Conservation (phyloP, 2,888 invertebrate genomes). For the Lycophotia porphyrea region DNA sequence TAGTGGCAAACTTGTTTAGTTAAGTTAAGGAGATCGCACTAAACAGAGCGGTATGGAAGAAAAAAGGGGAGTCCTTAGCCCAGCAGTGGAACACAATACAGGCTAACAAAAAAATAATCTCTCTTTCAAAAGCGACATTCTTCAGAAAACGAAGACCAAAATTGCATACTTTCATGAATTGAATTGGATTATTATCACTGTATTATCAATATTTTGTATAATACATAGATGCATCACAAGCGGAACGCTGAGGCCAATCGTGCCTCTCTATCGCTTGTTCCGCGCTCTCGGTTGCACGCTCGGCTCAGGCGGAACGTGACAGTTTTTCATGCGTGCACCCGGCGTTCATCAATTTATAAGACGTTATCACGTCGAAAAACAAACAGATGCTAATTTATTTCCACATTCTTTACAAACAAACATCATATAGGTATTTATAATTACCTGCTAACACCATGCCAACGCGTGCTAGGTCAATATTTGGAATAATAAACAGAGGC, state of each 20-base stretch:
- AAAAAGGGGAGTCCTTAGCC: not conserved
- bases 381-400: not conserved
- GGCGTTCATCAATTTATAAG: no score
- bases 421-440: not conserved
- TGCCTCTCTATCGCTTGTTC: no score
- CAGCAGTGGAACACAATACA: not conserved
- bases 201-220: no score
- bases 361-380: no score
- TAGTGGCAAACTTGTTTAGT: not conserved
- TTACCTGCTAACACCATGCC: not conserved
- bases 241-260: no score
- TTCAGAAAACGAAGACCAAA: not conserved
- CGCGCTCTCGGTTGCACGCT: no score
- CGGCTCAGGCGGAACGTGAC: no score
- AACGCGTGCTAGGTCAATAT: constrained; percentile 2
- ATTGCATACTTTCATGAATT: no score
- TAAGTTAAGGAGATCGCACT: not conserved
- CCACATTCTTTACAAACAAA: not conserved
- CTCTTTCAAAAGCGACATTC: not conserved
- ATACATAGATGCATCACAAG: no score
- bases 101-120: not conserved
- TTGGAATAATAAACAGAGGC: constrained; percentile 3
- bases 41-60: not conserved
- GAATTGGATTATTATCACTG: no score
- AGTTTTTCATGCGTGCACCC: no score